A percentile compares a stretch with the other conserved stretches of the same genome.
These are phyloP conservation scores for Papilio protenor DNA, from an alignment of 2,888 invertebrate genomes.

Conservation along the genomic window DNA sequence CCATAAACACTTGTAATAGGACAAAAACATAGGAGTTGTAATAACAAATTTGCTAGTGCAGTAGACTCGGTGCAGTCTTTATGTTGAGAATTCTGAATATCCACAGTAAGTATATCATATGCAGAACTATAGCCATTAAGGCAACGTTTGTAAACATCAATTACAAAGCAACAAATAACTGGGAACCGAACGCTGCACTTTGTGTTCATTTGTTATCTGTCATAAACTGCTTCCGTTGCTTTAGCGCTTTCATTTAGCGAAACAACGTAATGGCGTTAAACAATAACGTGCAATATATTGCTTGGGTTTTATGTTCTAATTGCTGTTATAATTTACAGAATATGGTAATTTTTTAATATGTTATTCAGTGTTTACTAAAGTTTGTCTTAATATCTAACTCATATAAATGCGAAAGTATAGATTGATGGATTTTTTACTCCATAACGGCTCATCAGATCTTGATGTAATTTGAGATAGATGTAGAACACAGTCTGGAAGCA, in stretches of 20 bases:
- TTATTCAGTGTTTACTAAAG: no score
- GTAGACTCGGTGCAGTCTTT: background rate
- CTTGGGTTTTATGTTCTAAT: background rate
- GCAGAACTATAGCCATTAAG: constrained; percentile 1
- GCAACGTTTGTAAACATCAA: constrained; percentile 21
- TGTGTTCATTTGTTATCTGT: constrained; percentile 50
- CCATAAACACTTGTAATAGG: no score
- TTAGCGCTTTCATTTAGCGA: constrained; percentile 24
- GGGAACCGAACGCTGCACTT: constrained; percentile 27
- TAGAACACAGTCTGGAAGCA: no score
- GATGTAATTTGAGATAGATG: no score
- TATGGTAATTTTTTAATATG: background rate
- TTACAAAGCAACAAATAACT: constrained; percentile 29
- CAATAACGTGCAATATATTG: background rate
- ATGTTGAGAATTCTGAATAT: background rate
- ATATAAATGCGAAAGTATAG: no score
- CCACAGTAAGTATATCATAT: background rate
- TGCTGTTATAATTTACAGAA: background rate
- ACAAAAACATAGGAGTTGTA: no score
- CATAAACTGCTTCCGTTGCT: constrained; percentile 46
- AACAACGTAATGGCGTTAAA: constrained; percentile 25
- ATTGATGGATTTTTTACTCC: no score
- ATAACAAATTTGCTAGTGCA: background rate
- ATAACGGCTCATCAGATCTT: no score
- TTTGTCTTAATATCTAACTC: no score